Conservation (phyloP, 2,113 vertebrate species). For the Prochilodus magdalenae region DNA sequence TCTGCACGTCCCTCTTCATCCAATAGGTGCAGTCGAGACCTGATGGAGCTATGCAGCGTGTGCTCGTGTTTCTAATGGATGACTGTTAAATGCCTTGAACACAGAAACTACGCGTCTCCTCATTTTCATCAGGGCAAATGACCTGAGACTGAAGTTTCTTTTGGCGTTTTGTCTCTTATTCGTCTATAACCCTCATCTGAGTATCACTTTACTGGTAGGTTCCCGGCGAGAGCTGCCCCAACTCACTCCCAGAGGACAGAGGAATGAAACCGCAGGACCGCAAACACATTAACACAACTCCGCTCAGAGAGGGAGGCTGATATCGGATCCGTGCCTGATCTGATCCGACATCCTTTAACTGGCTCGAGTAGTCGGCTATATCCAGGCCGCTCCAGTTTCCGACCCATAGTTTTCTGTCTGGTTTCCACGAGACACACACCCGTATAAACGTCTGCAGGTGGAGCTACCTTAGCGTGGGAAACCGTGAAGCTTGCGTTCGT, state of each 20-base stretch:
- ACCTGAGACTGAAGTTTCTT: conserved; percentile 19
- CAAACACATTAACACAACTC: not conserved
- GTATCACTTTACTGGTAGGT: not conserved
- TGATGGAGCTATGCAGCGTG: conserved; percentile 56
- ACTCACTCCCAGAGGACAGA: not conserved
- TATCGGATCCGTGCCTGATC: no score
- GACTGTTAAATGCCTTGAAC: conserved; percentile 50
- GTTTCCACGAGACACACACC: no score
- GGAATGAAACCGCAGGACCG: not conserved
- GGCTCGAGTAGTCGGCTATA: no score
- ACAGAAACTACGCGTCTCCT: conserved; percentile 27
- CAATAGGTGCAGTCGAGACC: conserved; percentile 22
- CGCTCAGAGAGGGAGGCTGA: no score
- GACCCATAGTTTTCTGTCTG: no score
- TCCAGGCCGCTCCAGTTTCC: no score
- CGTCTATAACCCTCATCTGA: conserved; percentile 51
- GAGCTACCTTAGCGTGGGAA: no score
- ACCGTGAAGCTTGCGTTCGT: no score
- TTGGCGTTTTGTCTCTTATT: conserved; percentile 14
- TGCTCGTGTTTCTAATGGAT: conserved; percentile 37
- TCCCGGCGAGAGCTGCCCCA: not conserved
- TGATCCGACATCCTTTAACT: no score
- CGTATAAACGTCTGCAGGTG: no score
- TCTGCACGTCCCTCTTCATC: conserved; percentile 33
- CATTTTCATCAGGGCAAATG: conserved; percentile 33